Conservation (phyloP, 1,140 invertebrate species). For the Zaprionus vittiger region DNA sequence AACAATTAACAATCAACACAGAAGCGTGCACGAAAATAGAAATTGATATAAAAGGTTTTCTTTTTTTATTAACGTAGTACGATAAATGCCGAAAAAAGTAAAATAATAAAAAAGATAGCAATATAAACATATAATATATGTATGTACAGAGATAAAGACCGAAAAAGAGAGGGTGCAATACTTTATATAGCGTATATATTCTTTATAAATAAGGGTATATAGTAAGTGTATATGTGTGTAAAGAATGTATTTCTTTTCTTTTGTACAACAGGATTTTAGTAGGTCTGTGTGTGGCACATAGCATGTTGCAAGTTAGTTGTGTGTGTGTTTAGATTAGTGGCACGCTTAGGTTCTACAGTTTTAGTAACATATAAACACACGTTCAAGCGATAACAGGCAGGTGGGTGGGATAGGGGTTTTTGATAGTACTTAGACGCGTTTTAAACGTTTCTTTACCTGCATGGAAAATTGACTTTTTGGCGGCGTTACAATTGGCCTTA, state of each 20-base stretch:
- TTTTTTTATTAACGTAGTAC: conserved; percentile 47
- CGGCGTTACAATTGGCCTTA: conserved; percentile 70
- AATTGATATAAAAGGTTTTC: conserved; percentile 32
- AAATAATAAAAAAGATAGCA: conserved; percentile 38
- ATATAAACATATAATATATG: conserved; percentile 19
- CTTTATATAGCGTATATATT: conserved; percentile 6
- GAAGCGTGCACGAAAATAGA: conserved; percentile 73
- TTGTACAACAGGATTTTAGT: conserved; percentile 40
- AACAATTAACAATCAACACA: conserved; percentile 53
- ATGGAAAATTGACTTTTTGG: conserved; percentile 84
- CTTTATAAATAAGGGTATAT: background rate
- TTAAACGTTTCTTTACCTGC: conserved; percentile 71
- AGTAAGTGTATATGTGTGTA: background rate
- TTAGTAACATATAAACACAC: conserved; percentile 40
- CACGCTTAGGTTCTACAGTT: conserved; percentile 50
- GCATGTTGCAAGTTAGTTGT: conserved; percentile 34
- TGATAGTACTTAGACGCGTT: background rate
- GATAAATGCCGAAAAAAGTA: conserved; percentile 20
- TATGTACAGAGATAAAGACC: conserved; percentile 8
- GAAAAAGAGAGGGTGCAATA: conserved; percentile 5
- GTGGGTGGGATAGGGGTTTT: background rate
- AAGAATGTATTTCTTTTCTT: background rate
- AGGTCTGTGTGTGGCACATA: conserved; percentile 16
- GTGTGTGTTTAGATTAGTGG: conserved; percentile 49
- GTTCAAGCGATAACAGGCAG: conserved; percentile 43